Evolutionary conservation across 2,888 invertebrate genomes (phyloP).

Genomic region (Drosophila tanythrix): DNA sequence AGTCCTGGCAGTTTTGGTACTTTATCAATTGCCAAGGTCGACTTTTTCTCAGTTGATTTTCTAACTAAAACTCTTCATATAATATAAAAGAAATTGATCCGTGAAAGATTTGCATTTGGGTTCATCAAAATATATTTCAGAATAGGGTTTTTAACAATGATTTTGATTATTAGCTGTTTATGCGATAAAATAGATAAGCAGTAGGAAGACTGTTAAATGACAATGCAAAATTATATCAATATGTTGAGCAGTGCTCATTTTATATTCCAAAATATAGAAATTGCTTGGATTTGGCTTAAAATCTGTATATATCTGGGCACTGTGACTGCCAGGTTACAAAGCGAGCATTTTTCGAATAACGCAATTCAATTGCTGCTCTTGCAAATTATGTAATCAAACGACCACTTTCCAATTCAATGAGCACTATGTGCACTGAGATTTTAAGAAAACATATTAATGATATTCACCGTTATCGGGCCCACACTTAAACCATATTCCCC

Average conservation of each 20-base stretch:
- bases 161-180: no score
- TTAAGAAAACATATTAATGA: background rate
- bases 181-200: no score
- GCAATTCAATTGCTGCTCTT: background rate
- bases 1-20: background rate
- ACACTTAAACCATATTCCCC: conserved; percentile 19
- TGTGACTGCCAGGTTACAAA: background rate
- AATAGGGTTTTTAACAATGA: no score
- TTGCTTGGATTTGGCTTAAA: background rate
- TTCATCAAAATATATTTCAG: no score
- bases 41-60: background rate
- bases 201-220: no score
- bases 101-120: no score
- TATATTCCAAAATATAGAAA: background rate
- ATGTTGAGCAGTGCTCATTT: background rate
- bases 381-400: background rate
- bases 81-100: background rate
- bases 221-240: background rate
- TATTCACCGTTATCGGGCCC: background rate
- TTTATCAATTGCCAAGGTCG: background rate
- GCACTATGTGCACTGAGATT: conserved; percentile 3
- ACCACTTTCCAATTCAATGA: conserved; percentile 9
- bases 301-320: background rate
- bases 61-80: background rate
- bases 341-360: background rate